Percentiles rank a stretch among this genome's conserved stretches.
Evolutionary conservation across 2,888 invertebrate species (phyloP).

Genomic region (Noctua janthina): DNA sequence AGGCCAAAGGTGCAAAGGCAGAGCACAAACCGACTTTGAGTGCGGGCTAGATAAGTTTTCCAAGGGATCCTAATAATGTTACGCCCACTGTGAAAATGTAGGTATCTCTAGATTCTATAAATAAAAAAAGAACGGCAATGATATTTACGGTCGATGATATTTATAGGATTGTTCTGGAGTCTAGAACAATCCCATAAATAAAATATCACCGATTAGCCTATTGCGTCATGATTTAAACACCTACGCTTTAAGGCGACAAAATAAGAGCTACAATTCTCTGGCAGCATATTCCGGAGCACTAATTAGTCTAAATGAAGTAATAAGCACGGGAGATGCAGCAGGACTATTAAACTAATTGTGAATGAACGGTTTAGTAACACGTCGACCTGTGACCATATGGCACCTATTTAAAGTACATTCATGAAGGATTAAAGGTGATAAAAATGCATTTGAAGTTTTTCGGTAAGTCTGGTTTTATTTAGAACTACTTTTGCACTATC

Average conservation of each 20-base stretch:
- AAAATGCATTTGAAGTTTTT: constrained; percentile 40
- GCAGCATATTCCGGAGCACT: constrained; percentile 51
- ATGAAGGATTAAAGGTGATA: constrained; percentile 19
- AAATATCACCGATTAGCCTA: constrained; percentile 6
- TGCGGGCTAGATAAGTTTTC: not conserved
- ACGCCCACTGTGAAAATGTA: not conserved
- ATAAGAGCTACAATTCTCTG: constrained; percentile 56
- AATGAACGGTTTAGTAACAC: constrained; percentile 52
- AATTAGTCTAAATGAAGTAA: constrained; percentile 67
- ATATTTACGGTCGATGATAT: too few species aligned
- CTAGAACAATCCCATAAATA: constrained; percentile 17
- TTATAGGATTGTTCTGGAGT: not conserved
- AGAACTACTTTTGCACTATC: not conserved
- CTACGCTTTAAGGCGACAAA: constrained; percentile 14
- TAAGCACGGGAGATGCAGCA: constrained; percentile 56
- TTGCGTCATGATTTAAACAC: constrained; percentile 13
- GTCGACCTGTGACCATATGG: constrained; percentile 49
- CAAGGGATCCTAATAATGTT: not conserved
- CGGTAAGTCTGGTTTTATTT: constrained; percentile 41
- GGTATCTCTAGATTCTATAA: not conserved
- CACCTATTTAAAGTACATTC: constrained; percentile 45
- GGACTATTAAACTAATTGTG: constrained; percentile 61
- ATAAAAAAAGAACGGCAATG: too few species aligned
- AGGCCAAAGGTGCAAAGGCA: not conserved
- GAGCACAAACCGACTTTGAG: not conserved